Base-by-base conservation (phyloP, 1,140 invertebrate genomes). In the Agrilus planipennis region DNA sequence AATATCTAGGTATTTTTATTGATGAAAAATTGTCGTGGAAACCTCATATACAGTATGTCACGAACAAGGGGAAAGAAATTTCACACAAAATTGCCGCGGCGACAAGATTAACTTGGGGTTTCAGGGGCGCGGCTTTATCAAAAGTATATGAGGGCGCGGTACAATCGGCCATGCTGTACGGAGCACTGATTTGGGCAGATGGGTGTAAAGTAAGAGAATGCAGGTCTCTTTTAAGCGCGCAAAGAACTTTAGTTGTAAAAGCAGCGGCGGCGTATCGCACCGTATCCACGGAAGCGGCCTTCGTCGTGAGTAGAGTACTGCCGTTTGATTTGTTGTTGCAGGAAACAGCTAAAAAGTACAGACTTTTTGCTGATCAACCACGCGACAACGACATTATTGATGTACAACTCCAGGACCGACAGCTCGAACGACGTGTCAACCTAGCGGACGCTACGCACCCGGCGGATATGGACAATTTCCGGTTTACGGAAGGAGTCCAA, bases 81-180 rank as follows among this genome's bases (percentile, higher is more conserved):
- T 9, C 23, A 27, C 7, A 27, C 23, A 27, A 12, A 12, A 27
- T 27, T 12, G 23, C 23, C 23, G 23, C 23, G 12, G 23, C 23
- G 7, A 12, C 23, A 27, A 27, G 12, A 27, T 27, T 27, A 27
- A 27, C 23, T 12, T 36, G 18, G 34, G 34, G 34, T 6, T n/a
- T 36, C 4, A 10, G 17, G 6, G 18, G 16, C 7, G n/a, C 7
- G 17, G 34, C 34, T 5, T 11, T 36, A 11, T 12, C 6, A 19
- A 10, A 4, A 44, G 49, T 53, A 4, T 51, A 49, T 16, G 30
- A 16, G 0, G 44, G 47, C 0, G 31, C 28, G 0, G 29, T 53
- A 2, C 49, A 53, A 17, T 49, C 51, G 0, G 34, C 44, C 1
- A 45, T 53, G 0, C 3, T 47, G 15, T 54, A 54, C 17, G 47